Evolutionary conservation across 1,140 invertebrate genomes (phyloP).

Genomic region (Bombus sibiricus): DNA sequence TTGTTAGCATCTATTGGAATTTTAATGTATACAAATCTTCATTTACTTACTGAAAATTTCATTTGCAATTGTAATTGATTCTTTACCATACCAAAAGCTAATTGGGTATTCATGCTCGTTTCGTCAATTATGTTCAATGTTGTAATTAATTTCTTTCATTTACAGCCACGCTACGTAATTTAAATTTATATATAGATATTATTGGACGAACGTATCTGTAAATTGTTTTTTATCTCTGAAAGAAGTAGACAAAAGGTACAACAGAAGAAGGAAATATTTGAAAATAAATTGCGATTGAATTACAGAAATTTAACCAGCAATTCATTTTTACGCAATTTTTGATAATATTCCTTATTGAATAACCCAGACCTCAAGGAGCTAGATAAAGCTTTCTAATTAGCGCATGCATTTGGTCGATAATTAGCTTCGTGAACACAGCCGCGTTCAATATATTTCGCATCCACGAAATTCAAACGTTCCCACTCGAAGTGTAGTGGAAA

Average conservation of each 20-base stretch:
- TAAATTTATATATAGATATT: neutral
- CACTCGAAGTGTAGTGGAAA: constrained; percentile 26
- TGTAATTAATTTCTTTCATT: neutral
- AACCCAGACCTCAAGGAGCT: neutral
- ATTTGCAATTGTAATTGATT: neutral
- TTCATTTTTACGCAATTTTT: too few species aligned
- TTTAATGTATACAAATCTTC: neutral
- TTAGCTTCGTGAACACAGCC: neutral
- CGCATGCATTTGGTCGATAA: neutral
- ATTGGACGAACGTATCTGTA: neutral
- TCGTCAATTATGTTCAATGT: neutral
- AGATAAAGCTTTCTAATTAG: constrained; percentile 2
- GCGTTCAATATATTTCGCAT: neutral
- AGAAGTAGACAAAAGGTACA: too few species aligned
- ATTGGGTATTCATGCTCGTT: neutral
- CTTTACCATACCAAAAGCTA: neutral
- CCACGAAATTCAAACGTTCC: neutral
- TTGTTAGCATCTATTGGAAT: neutral
- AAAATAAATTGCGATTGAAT: too few species aligned
- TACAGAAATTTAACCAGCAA: too few species aligned
- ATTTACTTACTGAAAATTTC: neutral
- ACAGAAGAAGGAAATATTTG: neutral
- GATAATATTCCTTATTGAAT: neutral
- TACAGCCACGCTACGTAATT: neutral
- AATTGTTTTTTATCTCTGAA: neutral